A percentile compares a stretch with the other conserved stretches of the same genome.
Conservation (phyloP, 1,140 invertebrate genomes). For the Trichonephila clavata region DNA sequence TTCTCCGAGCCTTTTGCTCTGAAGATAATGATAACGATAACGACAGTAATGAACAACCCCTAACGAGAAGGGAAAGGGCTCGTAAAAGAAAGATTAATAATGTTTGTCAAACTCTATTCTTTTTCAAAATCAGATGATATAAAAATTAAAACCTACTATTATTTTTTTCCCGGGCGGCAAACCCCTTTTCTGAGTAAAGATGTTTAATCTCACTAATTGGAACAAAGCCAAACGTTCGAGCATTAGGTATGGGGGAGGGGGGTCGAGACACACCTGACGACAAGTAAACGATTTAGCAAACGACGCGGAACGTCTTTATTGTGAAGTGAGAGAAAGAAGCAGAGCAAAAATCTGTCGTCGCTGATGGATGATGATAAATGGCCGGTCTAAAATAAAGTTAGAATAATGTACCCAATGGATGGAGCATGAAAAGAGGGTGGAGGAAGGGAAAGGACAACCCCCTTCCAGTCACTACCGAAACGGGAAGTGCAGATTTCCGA, state of each 20-base stretch:
- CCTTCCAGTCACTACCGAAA: too few species aligned
- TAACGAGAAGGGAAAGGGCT: background rate
- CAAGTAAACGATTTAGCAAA: conserved; percentile 56
- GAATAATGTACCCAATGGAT: background rate
- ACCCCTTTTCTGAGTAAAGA: background rate
- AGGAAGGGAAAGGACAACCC: too few species aligned
- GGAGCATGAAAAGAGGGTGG: background rate
- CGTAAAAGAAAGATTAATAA: conserved; percentile 18
- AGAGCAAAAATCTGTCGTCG: conserved; percentile 37
- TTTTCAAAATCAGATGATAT: background rate
- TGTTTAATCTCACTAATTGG: conserved; percentile 62
- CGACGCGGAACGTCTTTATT: conserved; percentile 55
- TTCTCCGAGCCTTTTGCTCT: background rate
- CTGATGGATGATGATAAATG: conserved; percentile 65
- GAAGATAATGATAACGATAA: background rate
- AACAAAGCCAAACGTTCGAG: conserved; percentile 13
- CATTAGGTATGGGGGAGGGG: background rate
- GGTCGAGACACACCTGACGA: conserved; percentile 33
- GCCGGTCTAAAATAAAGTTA: conserved; percentile 17
- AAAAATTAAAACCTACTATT: conserved; percentile 7
- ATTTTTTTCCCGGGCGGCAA: background rate
- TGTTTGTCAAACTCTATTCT: background rate
- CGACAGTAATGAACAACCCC: background rate
- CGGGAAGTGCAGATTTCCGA: background rate
- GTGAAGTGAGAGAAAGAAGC: conserved; percentile 27